Conservation (phyloP, 2,888 invertebrate genomes). For the Glaucopsyche alexis region DNA sequence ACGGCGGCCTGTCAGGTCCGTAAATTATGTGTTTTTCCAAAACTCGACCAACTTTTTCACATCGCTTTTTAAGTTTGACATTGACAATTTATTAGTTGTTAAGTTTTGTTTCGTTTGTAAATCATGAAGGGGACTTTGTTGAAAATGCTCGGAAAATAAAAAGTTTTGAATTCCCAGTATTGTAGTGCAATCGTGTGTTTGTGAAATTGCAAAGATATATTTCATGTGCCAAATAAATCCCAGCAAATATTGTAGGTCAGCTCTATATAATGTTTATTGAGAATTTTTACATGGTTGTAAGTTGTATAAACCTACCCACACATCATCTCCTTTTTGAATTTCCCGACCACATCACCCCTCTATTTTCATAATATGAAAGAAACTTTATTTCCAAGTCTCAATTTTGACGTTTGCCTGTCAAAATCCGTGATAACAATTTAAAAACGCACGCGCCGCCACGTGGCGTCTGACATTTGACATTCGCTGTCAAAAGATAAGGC, state of each 20-base stretch:
- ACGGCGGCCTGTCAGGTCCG: slow-evolving; percentile 44
- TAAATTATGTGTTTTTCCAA: slow-evolving; percentile 52
- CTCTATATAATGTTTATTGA: background rate
- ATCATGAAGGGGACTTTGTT: slow-evolving; percentile 24
- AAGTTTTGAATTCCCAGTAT: background rate
- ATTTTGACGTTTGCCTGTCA: slow-evolving; percentile 64
- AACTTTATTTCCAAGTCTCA: slow-evolving; percentile 46
- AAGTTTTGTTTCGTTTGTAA: slow-evolving; percentile 35
- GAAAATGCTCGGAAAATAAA: background rate
- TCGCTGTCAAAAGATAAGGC: slow-evolving; percentile 58
- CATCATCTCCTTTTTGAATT: background rate
- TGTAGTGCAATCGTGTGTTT: background rate
- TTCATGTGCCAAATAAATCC: background rate
- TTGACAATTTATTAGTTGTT: slow-evolving; percentile 45
- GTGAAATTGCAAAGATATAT: background rate
- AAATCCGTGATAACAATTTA: slow-evolving; percentile 64
- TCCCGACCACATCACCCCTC: background rate
- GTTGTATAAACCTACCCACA: background rate
- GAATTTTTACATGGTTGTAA: too few relatives aligned
- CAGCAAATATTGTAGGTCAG: background rate
- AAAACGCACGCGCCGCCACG: slow-evolving; percentile 68
- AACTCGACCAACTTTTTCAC: slow-evolving; percentile 43
- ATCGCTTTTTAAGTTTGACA: slow-evolving; percentile 45
- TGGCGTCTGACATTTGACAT: slow-evolving; percentile 65
- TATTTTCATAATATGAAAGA: slow-evolving; percentile 38